A percentile compares a stretch with the other conserved stretches of the same genome.
These are phyloP conservation scores for Nipponacmea schrenckii DNA, from an alignment of 2,888 invertebrate species.

Conservation along the genomic window DNA sequence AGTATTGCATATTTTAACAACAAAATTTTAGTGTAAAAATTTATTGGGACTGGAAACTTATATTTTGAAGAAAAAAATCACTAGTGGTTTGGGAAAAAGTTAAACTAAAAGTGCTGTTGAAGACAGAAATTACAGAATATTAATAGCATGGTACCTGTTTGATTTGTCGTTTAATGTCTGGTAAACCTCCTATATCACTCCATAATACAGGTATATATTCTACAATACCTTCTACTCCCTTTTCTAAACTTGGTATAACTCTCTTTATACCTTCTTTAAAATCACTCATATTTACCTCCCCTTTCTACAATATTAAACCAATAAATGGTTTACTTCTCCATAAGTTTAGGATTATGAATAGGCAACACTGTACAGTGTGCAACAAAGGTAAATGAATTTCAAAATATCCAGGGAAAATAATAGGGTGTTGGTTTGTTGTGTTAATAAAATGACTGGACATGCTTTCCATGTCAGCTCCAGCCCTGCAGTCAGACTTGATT, in stretches of 20 bases:
- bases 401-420: not conserved
- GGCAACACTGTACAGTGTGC: not conserved
- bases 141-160: slow-evolving; percentile 59
- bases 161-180: slow-evolving; percentile 71
- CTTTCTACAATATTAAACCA: not conserved
- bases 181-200: slow-evolving; percentile 73
- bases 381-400: not conserved
- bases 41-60: too few species aligned
- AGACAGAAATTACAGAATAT: too few species aligned
- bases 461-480: not conserved
- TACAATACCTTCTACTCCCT: slow-evolving; percentile 63
- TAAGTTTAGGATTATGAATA: not conserved
- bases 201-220: slow-evolving; percentile 69
- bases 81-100: too few species aligned
- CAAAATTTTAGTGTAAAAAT: too few species aligned
- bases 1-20: too few species aligned
- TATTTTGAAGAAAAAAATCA: too few species aligned
- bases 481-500: too few species aligned
- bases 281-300: slow-evolving; percentile 45
- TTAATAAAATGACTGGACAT: not conserved
- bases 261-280: slow-evolving; percentile 63
- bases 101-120: too few species aligned
- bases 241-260: slow-evolving; percentile 69
- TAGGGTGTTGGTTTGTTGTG: not conserved
- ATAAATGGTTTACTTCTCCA: not conserved